Conservation (phyloP, 1,140 invertebrate species). For the Lordiphosa collinella region DNA sequence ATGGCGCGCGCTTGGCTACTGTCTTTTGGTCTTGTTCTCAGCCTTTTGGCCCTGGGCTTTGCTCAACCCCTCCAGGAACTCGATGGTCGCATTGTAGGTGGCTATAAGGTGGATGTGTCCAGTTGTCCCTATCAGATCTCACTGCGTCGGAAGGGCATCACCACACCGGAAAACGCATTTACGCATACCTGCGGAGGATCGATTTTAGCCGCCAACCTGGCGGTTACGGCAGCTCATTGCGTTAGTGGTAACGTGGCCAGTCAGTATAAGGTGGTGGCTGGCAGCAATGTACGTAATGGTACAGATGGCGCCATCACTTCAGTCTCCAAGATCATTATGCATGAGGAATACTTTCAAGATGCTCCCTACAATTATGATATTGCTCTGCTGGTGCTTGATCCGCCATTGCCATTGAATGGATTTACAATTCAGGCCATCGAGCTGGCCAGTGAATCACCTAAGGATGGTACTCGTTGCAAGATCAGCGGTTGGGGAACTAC, state of each 20-base stretch:
- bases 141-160: constrained; percentile 52
- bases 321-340: constrained; percentile 66
- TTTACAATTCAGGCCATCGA: constrained; percentile 54
- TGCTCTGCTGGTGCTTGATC: constrained; percentile 50
- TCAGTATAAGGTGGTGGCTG: constrained; percentile 61
- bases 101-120: constrained; percentile 34
- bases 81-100: constrained; percentile 64
- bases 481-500: constrained; percentile 80
- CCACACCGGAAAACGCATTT: constrained; percentile 24
- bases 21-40: constrained; percentile 3
- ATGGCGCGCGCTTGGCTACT: constrained; percentile 33
- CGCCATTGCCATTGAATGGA: constrained; percentile 64
- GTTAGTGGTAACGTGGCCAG: constrained; percentile 49
- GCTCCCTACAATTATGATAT: constrained; percentile 63
- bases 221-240: constrained; percentile 76
- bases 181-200: constrained; percentile 82
- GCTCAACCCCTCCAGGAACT: constrained; percentile 36
- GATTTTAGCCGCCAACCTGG: constrained; percentile 70
- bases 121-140: constrained; percentile 64
- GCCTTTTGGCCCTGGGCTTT: constrained; percentile 4
- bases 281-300: constrained; percentile 41
- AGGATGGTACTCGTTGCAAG: constrained; percentile 42
- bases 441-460: constrained; percentile 44
- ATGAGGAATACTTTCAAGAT: constrained; percentile 57
- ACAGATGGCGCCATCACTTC: constrained; percentile 55